These are phyloP conservation scores for Mesocentrotus franciscanus DNA, from an alignment of 53 echinoderm and acorn worm species.

Conservation along the genomic window DNA sequence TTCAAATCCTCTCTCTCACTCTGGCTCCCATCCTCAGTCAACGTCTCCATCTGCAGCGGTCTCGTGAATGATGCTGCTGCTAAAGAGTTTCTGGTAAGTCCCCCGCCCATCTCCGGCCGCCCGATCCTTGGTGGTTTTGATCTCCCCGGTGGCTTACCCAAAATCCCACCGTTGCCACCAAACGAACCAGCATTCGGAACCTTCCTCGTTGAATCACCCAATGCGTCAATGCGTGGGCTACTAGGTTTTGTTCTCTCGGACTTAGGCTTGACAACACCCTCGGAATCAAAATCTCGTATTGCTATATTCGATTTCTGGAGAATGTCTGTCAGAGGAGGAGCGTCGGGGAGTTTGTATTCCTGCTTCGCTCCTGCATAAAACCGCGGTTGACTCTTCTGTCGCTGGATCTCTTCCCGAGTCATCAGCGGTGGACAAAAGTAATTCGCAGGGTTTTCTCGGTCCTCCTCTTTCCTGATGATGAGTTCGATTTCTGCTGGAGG, in stretches of 20 bases:
- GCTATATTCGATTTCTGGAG: constrained; percentile 63
- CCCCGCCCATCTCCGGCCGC: constrained; percentile 54
- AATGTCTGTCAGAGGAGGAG: constrained; percentile 48
- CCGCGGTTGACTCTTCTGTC: constrained; percentile 83
- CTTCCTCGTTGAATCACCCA: background rate
- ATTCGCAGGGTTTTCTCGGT: constrained; percentile 87
- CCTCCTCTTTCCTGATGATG: constrained; percentile 72
- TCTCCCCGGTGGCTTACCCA: constrained; percentile 34
- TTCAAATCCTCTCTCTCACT: constrained; percentile 50
- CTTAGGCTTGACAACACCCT: constrained; percentile 17
- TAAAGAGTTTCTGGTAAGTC: constrained; percentile 23
- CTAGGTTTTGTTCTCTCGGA: background rate
- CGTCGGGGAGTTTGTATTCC: constrained; percentile 75
- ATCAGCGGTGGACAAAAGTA: constrained; percentile 90
- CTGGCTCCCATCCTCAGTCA: constrained; percentile 58
- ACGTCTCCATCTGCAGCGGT: constrained; percentile 64
- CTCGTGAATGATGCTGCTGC: constrained; percentile 31
- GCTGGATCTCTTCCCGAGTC: constrained; percentile 79
- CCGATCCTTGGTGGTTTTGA: constrained; percentile 29
- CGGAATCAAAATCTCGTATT: constrained; percentile 38
- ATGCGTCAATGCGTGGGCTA: constrained; percentile 2
- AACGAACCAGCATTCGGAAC: background rate
- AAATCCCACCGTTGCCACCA: constrained; percentile 58
- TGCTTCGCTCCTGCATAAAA: constrained; percentile 87
- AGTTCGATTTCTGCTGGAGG: constrained; percentile 78